These are phyloP conservation scores for Campylorhamphus procurvoides DNA, from an alignment of 2,113 vertebrate genomes.

Conservation along the genomic window DNA sequence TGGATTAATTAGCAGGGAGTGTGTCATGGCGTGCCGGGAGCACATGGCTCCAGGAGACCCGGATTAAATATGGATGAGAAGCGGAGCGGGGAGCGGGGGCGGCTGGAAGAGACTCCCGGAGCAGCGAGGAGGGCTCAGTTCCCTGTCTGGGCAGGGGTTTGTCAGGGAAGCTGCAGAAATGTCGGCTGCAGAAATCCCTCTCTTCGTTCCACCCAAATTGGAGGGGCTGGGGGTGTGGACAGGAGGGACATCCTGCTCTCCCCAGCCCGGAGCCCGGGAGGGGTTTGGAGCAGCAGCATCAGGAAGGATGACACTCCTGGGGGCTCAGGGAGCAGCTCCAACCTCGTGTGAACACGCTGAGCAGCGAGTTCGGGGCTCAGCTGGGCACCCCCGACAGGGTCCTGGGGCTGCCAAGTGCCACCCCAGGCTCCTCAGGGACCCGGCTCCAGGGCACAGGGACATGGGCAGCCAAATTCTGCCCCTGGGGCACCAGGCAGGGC, in stretches of 20 bases:
- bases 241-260: not conserved
- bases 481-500: not conserved
- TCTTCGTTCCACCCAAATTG: accelerated
- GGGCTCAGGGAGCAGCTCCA: not conserved
- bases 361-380: not conserved
- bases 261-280: accelerated
- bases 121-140: not conserved
- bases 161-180: accelerated
- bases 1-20: not conserved
- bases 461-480: accelerated
- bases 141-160: not conserved
- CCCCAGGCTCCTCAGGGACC: not conserved
- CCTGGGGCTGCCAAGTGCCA: not conserved
- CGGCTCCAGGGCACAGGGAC: not conserved
- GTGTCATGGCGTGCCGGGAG: not conserved
- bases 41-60: not conserved
- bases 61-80: not conserved
- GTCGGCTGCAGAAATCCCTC: not conserved
- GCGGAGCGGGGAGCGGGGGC: not conserved
- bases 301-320: accelerated
- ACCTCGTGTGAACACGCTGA: accelerated
- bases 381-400: not conserved
- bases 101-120: not conserved
- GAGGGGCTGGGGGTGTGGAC: accelerated
- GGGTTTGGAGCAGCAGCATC: not conserved